Conservation (phyloP, 2,797 vertebrate species). For the Peromyscus melanophrys region DNA sequence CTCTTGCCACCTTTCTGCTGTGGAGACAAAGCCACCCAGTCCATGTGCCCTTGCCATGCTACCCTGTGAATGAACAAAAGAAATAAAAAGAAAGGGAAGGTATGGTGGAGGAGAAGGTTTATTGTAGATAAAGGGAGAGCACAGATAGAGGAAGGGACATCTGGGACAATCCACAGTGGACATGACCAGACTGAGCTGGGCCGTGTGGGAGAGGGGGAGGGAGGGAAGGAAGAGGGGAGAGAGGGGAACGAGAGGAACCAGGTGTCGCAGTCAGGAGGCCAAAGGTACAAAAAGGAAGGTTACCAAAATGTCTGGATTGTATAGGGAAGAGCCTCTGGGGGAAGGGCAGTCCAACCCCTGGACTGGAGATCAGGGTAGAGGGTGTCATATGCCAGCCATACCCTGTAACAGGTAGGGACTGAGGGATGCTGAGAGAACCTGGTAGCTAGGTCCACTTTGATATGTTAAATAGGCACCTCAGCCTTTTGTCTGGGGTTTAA, state of each 20-base stretch:
- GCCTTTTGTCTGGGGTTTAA: background rate
- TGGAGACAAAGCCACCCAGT: background rate
- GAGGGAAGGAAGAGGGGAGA: too few species aligned
- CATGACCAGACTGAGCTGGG: background rate
- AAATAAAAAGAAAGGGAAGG: background rate
- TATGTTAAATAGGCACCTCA: background rate
- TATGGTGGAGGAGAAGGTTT: background rate
- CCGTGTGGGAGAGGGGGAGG: background rate
- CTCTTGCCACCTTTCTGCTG: background rate
- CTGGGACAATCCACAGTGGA: background rate
- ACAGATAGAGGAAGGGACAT: background rate
- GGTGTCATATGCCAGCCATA: background rate
- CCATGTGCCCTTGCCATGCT: background rate
- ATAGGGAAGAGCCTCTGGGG: background rate
- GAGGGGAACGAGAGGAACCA: background rate
- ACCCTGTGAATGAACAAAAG: background rate
- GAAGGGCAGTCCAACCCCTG: background rate
- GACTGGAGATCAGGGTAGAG: background rate
- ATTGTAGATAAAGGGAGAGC: background rate
- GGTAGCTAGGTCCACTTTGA: background rate
- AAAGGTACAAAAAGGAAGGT: background rate
- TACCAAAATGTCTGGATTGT: background rate
- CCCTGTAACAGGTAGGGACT: background rate
- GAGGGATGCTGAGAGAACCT: too few species aligned
- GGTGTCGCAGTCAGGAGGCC: background rate